A percentile compares a stretch with the other conserved stretches of the same genome.
These are phyloP conservation scores for Vulpes lagopus DNA, from an alignment of 2,113 vertebrate species.

Conservation along the genomic window DNA sequence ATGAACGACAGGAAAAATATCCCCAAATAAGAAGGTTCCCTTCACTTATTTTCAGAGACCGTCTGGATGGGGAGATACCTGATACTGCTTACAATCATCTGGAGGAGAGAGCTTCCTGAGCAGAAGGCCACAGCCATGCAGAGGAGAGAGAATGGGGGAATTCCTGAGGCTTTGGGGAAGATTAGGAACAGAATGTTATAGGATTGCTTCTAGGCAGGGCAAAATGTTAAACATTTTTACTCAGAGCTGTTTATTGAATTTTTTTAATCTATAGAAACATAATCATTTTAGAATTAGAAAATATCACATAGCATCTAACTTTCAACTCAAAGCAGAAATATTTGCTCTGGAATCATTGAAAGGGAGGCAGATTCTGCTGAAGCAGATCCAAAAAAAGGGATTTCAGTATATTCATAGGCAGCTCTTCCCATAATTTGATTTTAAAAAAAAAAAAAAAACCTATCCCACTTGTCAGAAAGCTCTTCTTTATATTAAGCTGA, in stretches of 20 bases:
- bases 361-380: neutral
- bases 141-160: neutral
- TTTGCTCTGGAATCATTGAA: neutral
- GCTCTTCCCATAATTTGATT: neutral
- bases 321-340: slow-evolving; percentile 42
- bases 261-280: slow-evolving; percentile 12
- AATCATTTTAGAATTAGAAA: slow-evolving; percentile 42
- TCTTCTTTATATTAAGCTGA: slow-evolving; percentile 18
- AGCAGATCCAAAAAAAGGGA: neutral
- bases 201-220: neutral
- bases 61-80: neutral
- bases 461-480: neutral
- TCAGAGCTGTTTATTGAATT: slow-evolving; percentile 14
- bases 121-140: neutral
- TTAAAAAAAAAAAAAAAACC: neutral
- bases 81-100: neutral
- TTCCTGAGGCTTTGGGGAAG: neutral
- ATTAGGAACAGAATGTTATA: neutral
- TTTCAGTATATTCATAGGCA: neutral
- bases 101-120: neutral
- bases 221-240: slow-evolving; percentile 13
- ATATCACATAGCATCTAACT: neutral
- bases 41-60: neutral
- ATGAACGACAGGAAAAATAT: neutral
- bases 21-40: neutral